Evolutionary conservation across 1,140 invertebrate species (phyloP).

Genomic region (Solen grandis): DNA sequence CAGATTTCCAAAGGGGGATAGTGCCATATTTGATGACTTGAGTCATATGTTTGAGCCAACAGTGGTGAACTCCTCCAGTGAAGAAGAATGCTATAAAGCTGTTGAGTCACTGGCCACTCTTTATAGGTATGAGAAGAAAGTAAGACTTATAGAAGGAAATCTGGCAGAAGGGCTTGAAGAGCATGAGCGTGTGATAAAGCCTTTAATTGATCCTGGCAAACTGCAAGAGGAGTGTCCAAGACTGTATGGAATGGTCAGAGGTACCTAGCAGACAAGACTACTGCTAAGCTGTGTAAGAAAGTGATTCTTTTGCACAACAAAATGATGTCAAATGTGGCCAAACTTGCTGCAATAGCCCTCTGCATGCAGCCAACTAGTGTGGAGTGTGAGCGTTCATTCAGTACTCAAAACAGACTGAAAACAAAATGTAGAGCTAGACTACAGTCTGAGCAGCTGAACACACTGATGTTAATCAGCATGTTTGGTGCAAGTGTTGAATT

Average conservation of each 20-base stretch:
- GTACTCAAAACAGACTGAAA: constrained; percentile 47
- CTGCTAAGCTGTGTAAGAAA: neutral
- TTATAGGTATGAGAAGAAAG: constrained; percentile 9
- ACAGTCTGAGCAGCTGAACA: neutral
- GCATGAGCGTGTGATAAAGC: neutral
- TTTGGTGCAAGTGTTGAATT: neutral
- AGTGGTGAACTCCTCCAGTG: neutral
- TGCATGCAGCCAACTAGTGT: too few species aligned
- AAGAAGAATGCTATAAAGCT: neutral
- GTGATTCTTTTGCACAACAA: neutral
- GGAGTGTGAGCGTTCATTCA: too few species aligned
- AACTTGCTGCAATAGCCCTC: neutral
- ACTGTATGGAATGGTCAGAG: neutral
- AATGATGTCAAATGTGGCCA: neutral
- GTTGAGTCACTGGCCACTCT: neutral
- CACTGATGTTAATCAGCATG: neutral
- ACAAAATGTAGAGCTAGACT: constrained; percentile 10
- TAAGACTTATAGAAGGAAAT: neutral
- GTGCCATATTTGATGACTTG: neutral
- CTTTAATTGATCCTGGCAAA: too few species aligned
- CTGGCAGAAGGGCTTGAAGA: neutral
- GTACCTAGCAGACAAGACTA: neutral
- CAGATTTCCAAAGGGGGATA: constrained; percentile 12
- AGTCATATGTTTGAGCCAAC: neutral
- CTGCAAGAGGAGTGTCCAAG: constrained; percentile 5